Percentiles rank a stretch among this genome's conserved stretches.
Evolutionary conservation across 2,797 vertebrate species (phyloP).

Genomic region (Lindbergichthys nudifrons): DNA sequence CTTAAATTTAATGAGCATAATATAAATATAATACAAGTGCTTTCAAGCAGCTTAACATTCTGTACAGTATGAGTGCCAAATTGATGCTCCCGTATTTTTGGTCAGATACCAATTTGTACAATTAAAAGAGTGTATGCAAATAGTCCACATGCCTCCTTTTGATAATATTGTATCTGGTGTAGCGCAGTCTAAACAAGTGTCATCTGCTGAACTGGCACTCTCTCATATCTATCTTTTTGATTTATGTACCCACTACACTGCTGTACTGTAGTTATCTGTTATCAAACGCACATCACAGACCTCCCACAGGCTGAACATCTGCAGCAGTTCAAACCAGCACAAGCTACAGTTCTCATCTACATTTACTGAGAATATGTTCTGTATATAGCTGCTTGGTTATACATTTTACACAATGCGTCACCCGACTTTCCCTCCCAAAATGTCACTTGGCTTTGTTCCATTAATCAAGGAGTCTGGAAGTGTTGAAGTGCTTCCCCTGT

Average conservation of each 20-base stretch:
- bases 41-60: constrained; percentile 66
- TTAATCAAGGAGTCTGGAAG: constrained; percentile 26
- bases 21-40: constrained; percentile 65
- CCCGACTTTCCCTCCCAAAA: constrained; percentile 31
- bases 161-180: constrained; percentile 34
- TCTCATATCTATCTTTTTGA: constrained; percentile 61
- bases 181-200: constrained; percentile 59
- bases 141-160: constrained; percentile 45
- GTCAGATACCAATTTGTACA: constrained; percentile 26
- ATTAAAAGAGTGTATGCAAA: constrained; percentile 37
- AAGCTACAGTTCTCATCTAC: constrained; percentile 14
- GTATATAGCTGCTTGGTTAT: background rate
- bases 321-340: constrained; percentile 45
- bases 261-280: constrained; percentile 49
- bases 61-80: constrained; percentile 36
- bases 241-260: constrained; percentile 48
- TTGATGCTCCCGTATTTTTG: constrained; percentile 38
- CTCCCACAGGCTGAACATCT: constrained; percentile 43
- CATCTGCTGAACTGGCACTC: constrained; percentile 61
- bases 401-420: constrained; percentile 9
- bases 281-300: constrained; percentile 57
- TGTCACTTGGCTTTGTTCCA: constrained; percentile 34
- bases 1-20: constrained; percentile 70
- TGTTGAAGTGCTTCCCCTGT: constrained; percentile 24
- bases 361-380: constrained; percentile 20